phyloP scores from a whole-genome alignment of 2,888 invertebrate genomes.

The Drosophila neonasuta region DNA sequence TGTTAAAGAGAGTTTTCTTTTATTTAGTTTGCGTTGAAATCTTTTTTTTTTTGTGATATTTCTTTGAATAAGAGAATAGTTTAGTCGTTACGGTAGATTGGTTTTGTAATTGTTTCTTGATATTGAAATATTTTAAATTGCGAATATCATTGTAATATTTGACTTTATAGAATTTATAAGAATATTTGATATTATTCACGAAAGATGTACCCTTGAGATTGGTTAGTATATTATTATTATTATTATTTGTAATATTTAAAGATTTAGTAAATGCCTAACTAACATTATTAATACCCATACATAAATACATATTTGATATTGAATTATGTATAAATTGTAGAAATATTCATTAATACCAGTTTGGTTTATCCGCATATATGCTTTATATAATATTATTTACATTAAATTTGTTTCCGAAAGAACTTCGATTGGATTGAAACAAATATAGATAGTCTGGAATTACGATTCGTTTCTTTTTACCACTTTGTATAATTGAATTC shows the following conservation, averaged over 20 bases:
- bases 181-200: constrained; percentile 49
- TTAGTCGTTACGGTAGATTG: constrained; percentile 48
- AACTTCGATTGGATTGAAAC: constrained; percentile 6
- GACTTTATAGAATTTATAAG: constrained; percentile 61
- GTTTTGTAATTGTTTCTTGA: constrained; percentile 34
- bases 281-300: constrained; percentile 47
- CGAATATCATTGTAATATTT: constrained; percentile 55
- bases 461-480: constrained; percentile 6
- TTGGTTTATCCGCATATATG: constrained; percentile 19
- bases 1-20: constrained; percentile 49
- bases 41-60: constrained; percentile 22
- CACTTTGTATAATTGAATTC: constrained; percentile 59
- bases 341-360: constrained; percentile 56
- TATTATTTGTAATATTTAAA: constrained; percentile 26
- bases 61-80: constrained; percentile 61
- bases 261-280: constrained; percentile 72
- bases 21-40: constrained; percentile 23
- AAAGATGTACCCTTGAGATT: constrained; percentile 55
- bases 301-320: constrained; percentile 39
- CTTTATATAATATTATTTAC: constrained; percentile 15
- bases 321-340: constrained; percentile 62
- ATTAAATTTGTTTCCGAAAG: background rate
- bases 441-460: background rate
- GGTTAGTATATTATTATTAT: constrained; percentile 30
- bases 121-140: constrained; percentile 42